These are phyloP conservation scores for Cyprinodon tularosa DNA, from an alignment of 2,113 vertebrate genomes.

Conservation along the genomic window DNA sequence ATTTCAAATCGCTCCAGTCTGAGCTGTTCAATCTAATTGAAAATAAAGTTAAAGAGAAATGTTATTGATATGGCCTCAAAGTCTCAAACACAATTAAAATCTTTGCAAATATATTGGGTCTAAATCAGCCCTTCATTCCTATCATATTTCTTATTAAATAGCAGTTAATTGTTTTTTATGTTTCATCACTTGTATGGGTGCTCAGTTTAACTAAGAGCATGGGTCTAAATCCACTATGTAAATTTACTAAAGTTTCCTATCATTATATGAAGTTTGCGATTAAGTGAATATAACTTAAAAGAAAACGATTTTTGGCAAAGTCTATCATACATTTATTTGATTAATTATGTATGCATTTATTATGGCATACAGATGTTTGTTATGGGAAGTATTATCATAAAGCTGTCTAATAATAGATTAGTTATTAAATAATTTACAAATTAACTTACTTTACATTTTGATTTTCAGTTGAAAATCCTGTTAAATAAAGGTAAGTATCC, in stretches of 20 bases:
- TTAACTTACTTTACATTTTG: too few relatives aligned
- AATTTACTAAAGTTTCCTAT: not conserved
- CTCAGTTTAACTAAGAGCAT: not conserved
- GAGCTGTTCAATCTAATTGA: not conserved
- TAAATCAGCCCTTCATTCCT: not conserved
- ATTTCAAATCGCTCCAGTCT: slow-evolving; percentile 20
- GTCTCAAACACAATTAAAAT: not conserved
- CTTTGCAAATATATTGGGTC: not conserved
- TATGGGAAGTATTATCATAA: too few relatives aligned
- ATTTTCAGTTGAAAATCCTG: too few relatives aligned
- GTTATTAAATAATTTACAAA: too few relatives aligned
- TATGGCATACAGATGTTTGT: too few relatives aligned
- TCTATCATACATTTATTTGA: too few relatives aligned
- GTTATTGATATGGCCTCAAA: not conserved
- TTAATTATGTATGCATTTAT: too few relatives aligned
- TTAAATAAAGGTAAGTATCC: too few relatives aligned
- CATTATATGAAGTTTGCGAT: not conserved
- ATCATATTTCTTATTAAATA: too few relatives aligned
- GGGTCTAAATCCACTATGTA: not conserved
- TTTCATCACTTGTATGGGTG: not conserved
- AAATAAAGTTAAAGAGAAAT: not conserved
- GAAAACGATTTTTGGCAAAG: not conserved
- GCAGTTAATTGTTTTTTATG: not conserved
- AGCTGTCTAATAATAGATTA: too few relatives aligned
- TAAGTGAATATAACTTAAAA: not conserved